These are phyloP conservation scores for Naja naja DNA, from an alignment of 2,113 vertebrate genomes.

Conservation along the genomic window DNA sequence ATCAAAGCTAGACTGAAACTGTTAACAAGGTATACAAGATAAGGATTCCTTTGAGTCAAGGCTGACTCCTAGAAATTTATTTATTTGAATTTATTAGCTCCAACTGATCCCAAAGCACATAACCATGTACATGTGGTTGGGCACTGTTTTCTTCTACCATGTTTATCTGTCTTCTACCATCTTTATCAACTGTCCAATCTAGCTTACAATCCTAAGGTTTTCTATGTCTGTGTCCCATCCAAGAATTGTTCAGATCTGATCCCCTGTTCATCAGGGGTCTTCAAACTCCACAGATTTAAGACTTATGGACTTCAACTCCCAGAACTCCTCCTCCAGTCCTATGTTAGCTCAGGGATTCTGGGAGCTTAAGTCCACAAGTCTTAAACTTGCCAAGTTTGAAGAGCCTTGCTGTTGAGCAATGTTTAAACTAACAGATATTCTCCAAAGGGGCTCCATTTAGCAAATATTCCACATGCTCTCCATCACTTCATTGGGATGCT, in stretches of 20 bases:
- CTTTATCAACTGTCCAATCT: not conserved
- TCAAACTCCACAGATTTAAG: no score
- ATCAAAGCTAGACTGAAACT: not conserved
- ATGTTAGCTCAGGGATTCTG: no score
- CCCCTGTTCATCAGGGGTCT: no score
- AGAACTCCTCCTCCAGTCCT: no score
- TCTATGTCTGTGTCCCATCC: not conserved
- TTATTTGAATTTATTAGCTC: not conserved
- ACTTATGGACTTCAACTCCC: no score
- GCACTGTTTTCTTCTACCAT: not conserved
- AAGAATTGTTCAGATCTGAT: not conserved
- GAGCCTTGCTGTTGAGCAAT: not conserved
- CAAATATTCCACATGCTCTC: not conserved
- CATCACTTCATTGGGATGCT: not conserved
- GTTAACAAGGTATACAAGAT: not conserved
- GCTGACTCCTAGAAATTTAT: not conserved
- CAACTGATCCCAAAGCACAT: not conserved
- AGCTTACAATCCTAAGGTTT: not conserved
- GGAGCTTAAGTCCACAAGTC: no score
- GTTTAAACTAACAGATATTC: not conserved
- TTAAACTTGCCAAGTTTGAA: no score
- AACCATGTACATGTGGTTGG: not conserved
- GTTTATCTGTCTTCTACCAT: not conserved
- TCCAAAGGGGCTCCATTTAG: not conserved
- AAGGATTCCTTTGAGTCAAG: not conserved